Percentiles rank a stretch among this genome's conserved stretches.
Conservation (phyloP, 2,797 vertebrate genomes). For the Cuniculus paca region DNA sequence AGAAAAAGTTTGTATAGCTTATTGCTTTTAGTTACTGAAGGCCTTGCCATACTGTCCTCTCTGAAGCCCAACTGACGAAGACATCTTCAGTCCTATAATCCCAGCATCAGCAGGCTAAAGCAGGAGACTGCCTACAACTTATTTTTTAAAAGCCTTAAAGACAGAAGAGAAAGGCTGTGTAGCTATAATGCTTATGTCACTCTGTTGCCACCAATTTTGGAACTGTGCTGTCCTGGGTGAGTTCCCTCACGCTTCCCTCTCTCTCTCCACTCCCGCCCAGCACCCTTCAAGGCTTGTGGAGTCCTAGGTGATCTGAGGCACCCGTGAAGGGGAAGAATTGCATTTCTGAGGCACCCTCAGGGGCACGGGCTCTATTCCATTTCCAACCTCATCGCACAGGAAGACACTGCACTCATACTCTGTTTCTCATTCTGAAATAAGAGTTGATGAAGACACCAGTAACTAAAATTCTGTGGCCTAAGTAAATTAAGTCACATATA, state of each 20-base stretch:
- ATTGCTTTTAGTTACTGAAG: conserved; percentile 88
- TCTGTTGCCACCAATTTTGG: not conserved
- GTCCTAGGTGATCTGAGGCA: rapidly evolving
- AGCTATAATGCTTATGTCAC: not conserved
- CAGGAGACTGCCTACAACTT: too few species aligned
- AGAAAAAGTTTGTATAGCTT: conserved; percentile 88
- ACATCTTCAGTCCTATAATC: conserved; percentile 87
- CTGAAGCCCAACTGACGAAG: conserved; percentile 87
- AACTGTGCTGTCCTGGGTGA: not conserved
- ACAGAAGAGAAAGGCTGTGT: not conserved
- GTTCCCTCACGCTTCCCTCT: too few species aligned
- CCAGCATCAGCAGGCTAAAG: too few species aligned
- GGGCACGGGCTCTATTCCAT: not conserved
- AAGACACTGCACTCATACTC: not conserved
- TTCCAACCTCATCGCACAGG: not conserved
- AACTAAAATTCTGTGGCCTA: not conserved
- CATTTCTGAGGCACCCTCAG: rapidly evolving
- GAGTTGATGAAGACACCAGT: not conserved
- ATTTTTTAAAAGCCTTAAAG: not conserved
- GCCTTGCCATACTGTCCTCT: conserved; percentile 84
- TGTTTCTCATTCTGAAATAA: not conserved
- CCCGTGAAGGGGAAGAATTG: not conserved
- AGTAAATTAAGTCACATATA: not conserved
- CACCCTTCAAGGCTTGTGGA: rapidly evolving
- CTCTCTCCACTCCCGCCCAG: too few species aligned